Conservation (phyloP, 2,113 vertebrate genomes). For the Albula goreensis region DNA sequence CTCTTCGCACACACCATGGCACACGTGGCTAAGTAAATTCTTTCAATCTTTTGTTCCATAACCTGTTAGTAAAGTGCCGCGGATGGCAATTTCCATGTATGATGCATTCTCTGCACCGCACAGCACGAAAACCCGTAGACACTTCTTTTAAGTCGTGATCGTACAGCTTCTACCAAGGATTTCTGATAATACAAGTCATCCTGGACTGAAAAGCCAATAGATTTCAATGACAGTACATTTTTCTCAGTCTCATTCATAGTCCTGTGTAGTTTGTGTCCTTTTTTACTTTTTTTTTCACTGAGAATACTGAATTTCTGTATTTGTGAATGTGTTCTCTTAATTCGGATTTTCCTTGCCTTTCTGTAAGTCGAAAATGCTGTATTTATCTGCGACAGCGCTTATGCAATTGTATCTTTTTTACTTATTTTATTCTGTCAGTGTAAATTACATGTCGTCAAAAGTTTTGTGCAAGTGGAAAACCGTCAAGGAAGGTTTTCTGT, state of each 20-base stretch:
- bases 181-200: conserved; percentile 11
- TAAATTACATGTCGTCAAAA: conserved; percentile 74
- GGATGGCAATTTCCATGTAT: neutral
- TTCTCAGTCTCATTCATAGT: conserved; percentile 61
- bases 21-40: neutral
- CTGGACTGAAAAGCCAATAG: conserved; percentile 31
- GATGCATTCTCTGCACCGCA: neutral
- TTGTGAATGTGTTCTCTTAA: conserved; percentile 70
- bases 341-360: conserved; percentile 76
- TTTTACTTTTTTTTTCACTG: conserved; percentile 56
- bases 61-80: neutral
- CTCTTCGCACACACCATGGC: neutral
- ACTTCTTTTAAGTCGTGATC: neutral
- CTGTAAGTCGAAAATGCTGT: conserved; percentile 84
- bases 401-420: conserved; percentile 79
- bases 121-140: neutral
- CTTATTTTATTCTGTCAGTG: conserved; percentile 63
- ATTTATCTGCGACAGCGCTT: conserved; percentile 81
- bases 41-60: neutral
- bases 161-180: conserved; percentile 1
- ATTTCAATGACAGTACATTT: conserved; percentile 55
- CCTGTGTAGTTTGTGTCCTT: conserved; percentile 55
- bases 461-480: conserved; percentile 73
- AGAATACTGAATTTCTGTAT: conserved; percentile 71
- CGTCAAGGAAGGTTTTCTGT: conserved; percentile 69